These are phyloP conservation scores for Melanocharis versteri DNA, from an alignment of 2,113 vertebrate species.

Conservation along the genomic window DNA sequence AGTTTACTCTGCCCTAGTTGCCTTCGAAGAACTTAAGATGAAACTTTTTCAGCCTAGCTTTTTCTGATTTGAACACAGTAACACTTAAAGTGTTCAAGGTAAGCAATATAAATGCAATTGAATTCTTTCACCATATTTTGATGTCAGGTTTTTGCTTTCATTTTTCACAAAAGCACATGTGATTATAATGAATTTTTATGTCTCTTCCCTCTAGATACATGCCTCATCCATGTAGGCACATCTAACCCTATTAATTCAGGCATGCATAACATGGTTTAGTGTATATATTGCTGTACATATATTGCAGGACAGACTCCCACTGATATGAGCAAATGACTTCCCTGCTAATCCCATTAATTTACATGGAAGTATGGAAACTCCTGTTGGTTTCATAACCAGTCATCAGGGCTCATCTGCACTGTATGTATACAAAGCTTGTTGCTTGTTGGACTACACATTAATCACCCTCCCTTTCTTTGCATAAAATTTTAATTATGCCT, in stretches of 20 bases:
- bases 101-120: neutral
- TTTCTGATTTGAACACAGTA: neutral
- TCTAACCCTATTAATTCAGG: neutral
- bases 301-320: neutral
- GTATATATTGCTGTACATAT: neutral
- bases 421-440: neutral
- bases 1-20: neutral
- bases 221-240: rapidly evolving
- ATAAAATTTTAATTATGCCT: neutral
- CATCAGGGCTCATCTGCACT: neutral
- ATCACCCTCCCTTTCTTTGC: rapidly evolving
- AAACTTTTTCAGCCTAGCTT: neutral
- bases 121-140: neutral
- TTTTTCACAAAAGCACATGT: neutral
- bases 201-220: neutral
- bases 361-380: neutral
- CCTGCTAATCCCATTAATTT: neutral
- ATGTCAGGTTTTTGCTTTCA: rapidly evolving
- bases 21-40: neutral
- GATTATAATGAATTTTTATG: neutral
- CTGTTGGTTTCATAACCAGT: neutral
- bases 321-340: neutral
- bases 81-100: neutral
- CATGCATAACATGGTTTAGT: neutral
- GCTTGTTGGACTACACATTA: neutral